Conservation (phyloP, 2,888 invertebrate genomes). For the Microchrysa polita region DNA sequence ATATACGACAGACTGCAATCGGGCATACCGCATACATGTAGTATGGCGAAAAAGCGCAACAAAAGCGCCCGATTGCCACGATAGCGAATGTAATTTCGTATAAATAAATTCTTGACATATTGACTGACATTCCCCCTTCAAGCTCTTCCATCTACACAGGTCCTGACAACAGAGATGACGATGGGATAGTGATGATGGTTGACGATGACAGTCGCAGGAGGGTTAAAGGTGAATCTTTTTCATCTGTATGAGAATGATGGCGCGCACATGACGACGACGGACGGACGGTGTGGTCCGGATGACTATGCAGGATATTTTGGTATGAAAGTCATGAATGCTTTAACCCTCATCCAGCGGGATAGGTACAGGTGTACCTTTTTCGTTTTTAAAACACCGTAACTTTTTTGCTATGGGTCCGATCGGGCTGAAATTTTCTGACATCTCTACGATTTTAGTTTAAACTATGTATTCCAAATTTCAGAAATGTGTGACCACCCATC, state of each 20-base stretch:
- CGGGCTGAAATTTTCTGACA: no score
- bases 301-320: constrained; percentile 15
- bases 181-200: neutral
- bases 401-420: no score
- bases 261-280: neutral
- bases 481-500: no score
- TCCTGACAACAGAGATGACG: neutral
- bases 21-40: neutral
- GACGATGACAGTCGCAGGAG: constrained; percentile 23
- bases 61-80: constrained; percentile 34
- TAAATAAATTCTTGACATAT: constrained; percentile 40
- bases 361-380: no score
- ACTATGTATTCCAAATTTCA: no score
- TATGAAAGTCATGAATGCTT: constrained; percentile 39
- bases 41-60: constrained; percentile 30
- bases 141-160: no score
- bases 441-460: no score
- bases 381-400: no score
- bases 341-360: no score
- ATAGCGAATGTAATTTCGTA: constrained; percentile 22
- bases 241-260: neutral
- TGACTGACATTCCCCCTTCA: constrained; percentile 32
- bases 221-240: constrained; percentile 9
- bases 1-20: no score
- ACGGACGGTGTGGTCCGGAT: neutral